phyloP scores from a whole-genome alignment of 2,113 vertebrate species.

The Eurypyga helias region DNA sequence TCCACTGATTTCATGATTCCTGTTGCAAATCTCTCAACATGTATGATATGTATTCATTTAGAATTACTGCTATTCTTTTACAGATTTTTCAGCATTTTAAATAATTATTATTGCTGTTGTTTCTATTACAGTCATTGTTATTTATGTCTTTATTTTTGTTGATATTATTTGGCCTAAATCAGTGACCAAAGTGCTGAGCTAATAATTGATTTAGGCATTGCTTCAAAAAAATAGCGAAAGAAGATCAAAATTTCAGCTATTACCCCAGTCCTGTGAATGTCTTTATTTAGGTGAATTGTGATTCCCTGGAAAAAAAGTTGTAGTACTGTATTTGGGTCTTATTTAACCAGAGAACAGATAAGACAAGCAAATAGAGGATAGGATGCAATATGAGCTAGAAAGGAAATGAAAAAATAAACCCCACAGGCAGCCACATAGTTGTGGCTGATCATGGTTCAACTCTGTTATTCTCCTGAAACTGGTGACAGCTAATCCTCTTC shows the following conservation, averaged over 20 bases:
- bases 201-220: background rate
- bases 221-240: background rate
- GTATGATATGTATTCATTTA: background rate
- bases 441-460: background rate
- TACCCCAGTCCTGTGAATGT: fast-evolving
- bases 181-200: background rate
- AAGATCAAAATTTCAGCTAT: background rate
- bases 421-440: background rate
- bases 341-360: background rate
- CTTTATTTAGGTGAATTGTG: background rate
- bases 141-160: background rate
- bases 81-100: background rate
- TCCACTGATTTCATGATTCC: background rate
- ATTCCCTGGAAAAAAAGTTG: background rate
- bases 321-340: background rate
- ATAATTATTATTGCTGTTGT: background rate
- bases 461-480: background rate
- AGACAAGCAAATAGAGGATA: background rate
- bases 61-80: background rate
- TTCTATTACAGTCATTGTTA: background rate
- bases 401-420: background rate
- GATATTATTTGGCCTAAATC: background rate
- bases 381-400: background rate
- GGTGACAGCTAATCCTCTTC: background rate
- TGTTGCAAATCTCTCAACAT: background rate